Base-by-base conservation (phyloP, 2,888 invertebrate species). In the Netelia melanura region DNA sequence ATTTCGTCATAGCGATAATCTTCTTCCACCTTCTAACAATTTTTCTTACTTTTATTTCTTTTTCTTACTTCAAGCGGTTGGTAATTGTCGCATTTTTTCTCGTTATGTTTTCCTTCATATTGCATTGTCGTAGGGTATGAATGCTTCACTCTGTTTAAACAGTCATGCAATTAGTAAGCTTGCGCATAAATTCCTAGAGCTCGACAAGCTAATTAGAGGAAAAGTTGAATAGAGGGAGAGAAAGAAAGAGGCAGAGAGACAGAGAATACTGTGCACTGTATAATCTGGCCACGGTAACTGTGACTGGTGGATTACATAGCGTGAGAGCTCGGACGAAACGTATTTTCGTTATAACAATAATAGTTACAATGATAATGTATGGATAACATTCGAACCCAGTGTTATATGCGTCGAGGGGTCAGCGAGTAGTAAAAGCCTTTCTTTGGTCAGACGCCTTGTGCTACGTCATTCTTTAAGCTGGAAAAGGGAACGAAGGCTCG, bases 381-480 rank as follows among this genome's bases (percentile, higher is more conserved):
- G 54, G 68, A 79, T 72, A 64, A 83, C 43, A 56, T 44, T 52
- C 21, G 30, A 76, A 43, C 43, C 21, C 64, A 62, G 77, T 30
- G 21, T 56, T 54, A 67, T 14, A 14, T 48, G 5, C 71, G 76
- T 61, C 62, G 58, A 67, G 58, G 82, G 77, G 71, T 82, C 71
- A 77, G 65, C 67, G 58, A 82, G 77, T 82, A 72, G 77, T 82
- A 67, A 82, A 82, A 64, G 71, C 72, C 72, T 58, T 25, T 74
- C 58, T 17, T 58, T 56, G 54, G 77, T 72, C 77, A 82, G 71
- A 61, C 82, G 64, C 21, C 67, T 44, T 48, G 25, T 25, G 48
- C 43, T 52, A 48, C 61, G 44, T 64, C 54, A 65, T 23, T 10
- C 64, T 64, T 17, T 65, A 70, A 70, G 44, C 54, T 23, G 67